A percentile compares a stretch with the other conserved stretches of the same genome.
phyloP scores from a whole-genome alignment of 2,113 vertebrate species.

The Daboia siamensis region DNA sequence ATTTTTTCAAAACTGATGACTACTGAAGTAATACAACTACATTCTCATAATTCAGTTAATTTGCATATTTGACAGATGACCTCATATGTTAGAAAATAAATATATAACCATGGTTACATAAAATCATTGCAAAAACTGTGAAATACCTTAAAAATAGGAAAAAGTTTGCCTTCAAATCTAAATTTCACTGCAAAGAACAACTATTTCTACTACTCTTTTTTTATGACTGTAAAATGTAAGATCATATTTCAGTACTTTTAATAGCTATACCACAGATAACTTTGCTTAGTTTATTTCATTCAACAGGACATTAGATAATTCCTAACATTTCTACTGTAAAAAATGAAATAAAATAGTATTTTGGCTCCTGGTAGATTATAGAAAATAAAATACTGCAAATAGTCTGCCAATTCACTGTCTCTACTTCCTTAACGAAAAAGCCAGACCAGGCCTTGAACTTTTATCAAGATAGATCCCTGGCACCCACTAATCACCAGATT shows the following conservation, averaged over 20 bases:
- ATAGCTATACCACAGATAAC: constrained; percentile 21
- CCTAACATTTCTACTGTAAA: constrained; percentile 8
- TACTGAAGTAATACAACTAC: neutral
- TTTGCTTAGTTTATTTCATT: constrained; percentile 14
- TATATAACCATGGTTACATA: neutral
- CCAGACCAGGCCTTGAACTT: constrained; percentile 64
- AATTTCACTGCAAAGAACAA: neutral
- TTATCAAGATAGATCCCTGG: constrained; percentile 76
- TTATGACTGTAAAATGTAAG: neutral
- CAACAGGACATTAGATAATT: neutral
- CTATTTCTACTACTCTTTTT: neutral
- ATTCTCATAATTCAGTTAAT: neutral
- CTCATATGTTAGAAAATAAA: neutral
- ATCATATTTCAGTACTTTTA: constrained; percentile 10
- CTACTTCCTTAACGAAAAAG: constrained; percentile 59
- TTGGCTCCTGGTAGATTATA: constrained; percentile 10
- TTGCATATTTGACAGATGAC: neutral
- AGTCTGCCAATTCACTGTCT: constrained; percentile 50
- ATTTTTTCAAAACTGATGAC: neutral
- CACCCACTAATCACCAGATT: constrained; percentile 73
- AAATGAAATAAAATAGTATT: neutral
- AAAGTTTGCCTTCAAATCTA: neutral
- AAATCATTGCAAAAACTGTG: neutral
- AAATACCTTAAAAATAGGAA: neutral
- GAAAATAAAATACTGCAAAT: constrained; percentile 13